These are phyloP conservation scores for Hyperoplus lanceolatus DNA, from an alignment of 2,797 vertebrate species.

Conservation along the genomic window DNA sequence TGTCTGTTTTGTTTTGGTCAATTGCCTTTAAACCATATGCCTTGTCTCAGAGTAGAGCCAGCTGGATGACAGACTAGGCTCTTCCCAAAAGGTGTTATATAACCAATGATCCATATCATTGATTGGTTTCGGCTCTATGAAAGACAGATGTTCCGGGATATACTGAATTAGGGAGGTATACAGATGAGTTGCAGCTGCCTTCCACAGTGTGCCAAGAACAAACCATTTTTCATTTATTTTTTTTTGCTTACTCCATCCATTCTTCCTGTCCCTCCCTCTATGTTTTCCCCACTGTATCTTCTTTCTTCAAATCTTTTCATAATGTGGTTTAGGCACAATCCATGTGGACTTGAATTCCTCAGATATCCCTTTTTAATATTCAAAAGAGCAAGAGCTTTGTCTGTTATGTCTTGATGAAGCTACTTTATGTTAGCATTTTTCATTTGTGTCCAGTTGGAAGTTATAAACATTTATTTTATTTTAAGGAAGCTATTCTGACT, in stretches of 20 bases:
- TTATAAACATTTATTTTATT: not conserved
- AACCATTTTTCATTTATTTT: constrained; percentile 13
- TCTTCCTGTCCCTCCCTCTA: not conserved
- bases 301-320: not conserved
- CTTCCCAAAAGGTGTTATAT: constrained; percentile 12
- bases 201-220: not conserved
- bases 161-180: not conserved
- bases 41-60: constrained; percentile 15
- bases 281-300: not conserved
- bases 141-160: constrained; percentile 12
- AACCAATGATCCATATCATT: constrained; percentile 43
- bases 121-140: constrained; percentile 23
- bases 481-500: constrained; percentile 2
- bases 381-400: not conserved
- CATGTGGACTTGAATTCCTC: not conserved
- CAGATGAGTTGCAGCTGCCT: constrained; percentile 6
- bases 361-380: not conserved
- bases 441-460: not conserved
- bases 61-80: constrained; percentile 13
- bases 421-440: not conserved
- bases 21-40: constrained; percentile 18
- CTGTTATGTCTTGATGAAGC: not conserved
- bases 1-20: not conserved
- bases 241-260: constrained; percentile 6
- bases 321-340: not conserved